Base-by-base conservation (phyloP, 2,888 invertebrate genomes). In the Ephialtes manifestator region DNA sequence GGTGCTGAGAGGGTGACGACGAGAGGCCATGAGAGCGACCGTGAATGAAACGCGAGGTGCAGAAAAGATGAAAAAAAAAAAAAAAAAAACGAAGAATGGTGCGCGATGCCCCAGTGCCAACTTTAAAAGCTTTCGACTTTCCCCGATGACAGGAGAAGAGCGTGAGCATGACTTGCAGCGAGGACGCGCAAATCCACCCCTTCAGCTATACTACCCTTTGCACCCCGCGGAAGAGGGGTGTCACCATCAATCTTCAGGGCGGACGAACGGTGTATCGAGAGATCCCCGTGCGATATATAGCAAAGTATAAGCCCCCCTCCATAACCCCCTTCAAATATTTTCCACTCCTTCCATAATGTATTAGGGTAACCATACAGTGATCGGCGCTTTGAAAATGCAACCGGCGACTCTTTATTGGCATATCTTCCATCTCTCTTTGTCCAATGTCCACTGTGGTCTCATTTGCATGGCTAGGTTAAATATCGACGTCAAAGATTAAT, bases 191-290 rank as follows among this genome's bases (percentile, higher is more conserved):
- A 85, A 85, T 85, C 80, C 48, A 81, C 81, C 81, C 81, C 81
- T 81, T 65, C 60, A 48, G 74, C 84, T 39, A 10, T 39, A 39
- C 39, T 35, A 70, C 58, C 74, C 67, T 39, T 74, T 55, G 72
- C 71, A 65, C 81, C 67, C 81, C 81, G 78, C 60, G 63, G 83
- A 67, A 77, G 31, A 58, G 76, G 72, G 79, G 31, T 85, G 86
- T 87, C 87, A 86, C 86, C 86, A 87, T 87, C 87, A 87, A 87
- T 87, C 87, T 87, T 86, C 83, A 51, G 67, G 71, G 72, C 46
- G 77, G 83, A 83, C 78, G 81, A 85, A 80, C 83, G 67, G 76
- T 74, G 87, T 85, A 86, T 85, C 83, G 78, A 58, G 75, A 83
- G 78, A 86, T 80, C 72, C 63, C 63, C 65, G 60, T 70, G 82